Conservation (phyloP, 2,888 invertebrate genomes). For the Cerceris rybyensis region DNA sequence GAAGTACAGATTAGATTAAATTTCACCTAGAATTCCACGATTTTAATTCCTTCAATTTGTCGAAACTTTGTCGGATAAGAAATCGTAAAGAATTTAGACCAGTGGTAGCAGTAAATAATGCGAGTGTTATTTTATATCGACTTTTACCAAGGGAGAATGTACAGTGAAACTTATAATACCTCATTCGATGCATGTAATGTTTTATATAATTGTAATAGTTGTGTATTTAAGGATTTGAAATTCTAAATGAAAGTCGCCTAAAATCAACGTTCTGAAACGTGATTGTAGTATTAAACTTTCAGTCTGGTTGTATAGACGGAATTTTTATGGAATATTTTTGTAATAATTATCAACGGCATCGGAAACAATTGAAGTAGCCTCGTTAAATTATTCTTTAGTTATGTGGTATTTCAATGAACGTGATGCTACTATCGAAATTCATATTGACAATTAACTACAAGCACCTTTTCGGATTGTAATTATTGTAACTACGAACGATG, state of each 20-base stretch:
- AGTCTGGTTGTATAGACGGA: neutral
- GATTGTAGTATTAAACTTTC: neutral
- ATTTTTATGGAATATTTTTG: too few relatives aligned
- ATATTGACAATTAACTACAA: neutral
- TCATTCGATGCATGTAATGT: neutral
- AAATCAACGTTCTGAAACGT: neutral
- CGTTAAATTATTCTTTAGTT: too few relatives aligned
- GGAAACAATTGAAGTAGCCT: too few relatives aligned
- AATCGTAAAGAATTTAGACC: too few relatives aligned
- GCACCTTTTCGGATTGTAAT: neutral
- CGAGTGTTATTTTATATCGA: neutral
- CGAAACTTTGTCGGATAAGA: too few relatives aligned
- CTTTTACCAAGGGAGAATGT: neutral
- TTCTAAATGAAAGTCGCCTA: neutral
- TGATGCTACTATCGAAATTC: neutral
- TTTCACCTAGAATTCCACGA: too few relatives aligned
- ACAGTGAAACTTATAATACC: neutral
- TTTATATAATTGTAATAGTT: neutral
- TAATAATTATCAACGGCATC: too few relatives aligned
- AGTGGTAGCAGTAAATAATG: neutral
- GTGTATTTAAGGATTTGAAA: neutral
- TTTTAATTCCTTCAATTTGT: too few relatives aligned
- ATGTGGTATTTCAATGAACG: neutral
- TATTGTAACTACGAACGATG: constrained; percentile 23
- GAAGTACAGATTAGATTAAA: too few relatives aligned